A percentile compares a stretch with the other conserved stretches of the same genome.
Conservation (phyloP, 1,140 invertebrate species). For the Pararge aegeria region DNA sequence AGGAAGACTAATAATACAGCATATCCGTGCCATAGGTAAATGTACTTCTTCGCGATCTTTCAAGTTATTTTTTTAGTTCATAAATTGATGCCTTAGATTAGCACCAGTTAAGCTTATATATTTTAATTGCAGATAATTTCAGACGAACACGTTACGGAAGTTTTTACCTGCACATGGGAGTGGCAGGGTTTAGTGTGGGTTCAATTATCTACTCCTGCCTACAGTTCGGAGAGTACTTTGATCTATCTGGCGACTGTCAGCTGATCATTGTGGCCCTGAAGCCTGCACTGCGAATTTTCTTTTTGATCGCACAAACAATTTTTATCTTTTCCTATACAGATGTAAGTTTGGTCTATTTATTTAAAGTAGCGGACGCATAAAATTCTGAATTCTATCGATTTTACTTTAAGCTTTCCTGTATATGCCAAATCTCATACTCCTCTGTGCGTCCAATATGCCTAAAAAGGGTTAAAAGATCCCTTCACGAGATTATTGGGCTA, state of each 20-base stretch:
- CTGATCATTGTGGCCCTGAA: slow-evolving; percentile 80
- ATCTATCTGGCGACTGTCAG: slow-evolving; percentile 79
- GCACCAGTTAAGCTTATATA: not conserved
- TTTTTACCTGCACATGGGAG: slow-evolving; percentile 84
- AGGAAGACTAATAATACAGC: too few relatives aligned
- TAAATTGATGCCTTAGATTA: too few relatives aligned
- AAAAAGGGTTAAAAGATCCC: too few relatives aligned
- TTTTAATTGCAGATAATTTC: slow-evolving; percentile 26
- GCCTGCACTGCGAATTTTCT: slow-evolving; percentile 81
- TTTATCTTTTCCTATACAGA: slow-evolving; percentile 86
- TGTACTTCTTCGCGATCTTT: too few relatives aligned
- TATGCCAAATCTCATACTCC: too few relatives aligned
- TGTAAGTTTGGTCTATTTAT: slow-evolving; percentile 55
- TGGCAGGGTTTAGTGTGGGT: slow-evolving; percentile 84
- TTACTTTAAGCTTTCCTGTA: too few relatives aligned
- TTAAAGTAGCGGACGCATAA: not conserved
- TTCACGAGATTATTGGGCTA: too few relatives aligned
- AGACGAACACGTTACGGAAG: slow-evolving; percentile 70
- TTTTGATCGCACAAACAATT: slow-evolving; percentile 84
- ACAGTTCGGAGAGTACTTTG: slow-evolving; percentile 84
- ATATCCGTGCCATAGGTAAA: too few relatives aligned
- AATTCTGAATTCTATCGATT: too few relatives aligned
- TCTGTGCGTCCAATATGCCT: too few relatives aligned
- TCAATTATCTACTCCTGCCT: slow-evolving; percentile 86
- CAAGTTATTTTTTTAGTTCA: too few relatives aligned